These are phyloP conservation scores for Vidua macroura DNA, from an alignment of 2,113 vertebrate species.

Conservation along the genomic window DNA sequence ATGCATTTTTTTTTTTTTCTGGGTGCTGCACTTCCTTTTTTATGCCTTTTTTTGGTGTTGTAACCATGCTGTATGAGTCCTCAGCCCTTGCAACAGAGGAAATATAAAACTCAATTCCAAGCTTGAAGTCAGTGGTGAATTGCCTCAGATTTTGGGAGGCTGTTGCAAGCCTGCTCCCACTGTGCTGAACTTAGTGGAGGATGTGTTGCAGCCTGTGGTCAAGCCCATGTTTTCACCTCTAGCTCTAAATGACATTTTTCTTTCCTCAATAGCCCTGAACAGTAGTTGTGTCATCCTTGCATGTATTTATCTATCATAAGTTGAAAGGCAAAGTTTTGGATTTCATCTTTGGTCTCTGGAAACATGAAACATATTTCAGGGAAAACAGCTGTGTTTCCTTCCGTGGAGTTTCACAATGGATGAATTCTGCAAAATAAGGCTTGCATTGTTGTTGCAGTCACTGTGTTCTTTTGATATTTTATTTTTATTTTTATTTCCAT, in stretches of 20 bases:
- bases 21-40: neutral
- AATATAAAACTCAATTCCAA: neutral
- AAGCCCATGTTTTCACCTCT: neutral
- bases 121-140: neutral
- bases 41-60: neutral
- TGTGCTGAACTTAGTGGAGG: neutral
- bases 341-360: slow-evolving; percentile 7
- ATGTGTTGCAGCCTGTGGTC: neutral
- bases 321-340: neutral
- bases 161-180: neutral
- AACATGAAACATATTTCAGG: slow-evolving; percentile 21
- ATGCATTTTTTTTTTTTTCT: rapidly evolving
- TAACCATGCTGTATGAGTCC: rapidly evolving
- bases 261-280: neutral
- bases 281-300: slow-evolving; percentile 26
- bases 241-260: neutral
- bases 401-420: neutral
- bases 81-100: neutral
- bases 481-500: slow-evolving; percentile 51
- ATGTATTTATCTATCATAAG: neutral
- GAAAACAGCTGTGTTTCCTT: slow-evolving; percentile 44
- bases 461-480: slow-evolving; percentile 39
- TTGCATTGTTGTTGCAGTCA: neutral
- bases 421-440: slow-evolving; percentile 16
- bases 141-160: neutral